Conservation (phyloP, 2,113 vertebrate genomes). For the Scomber colias region DNA sequence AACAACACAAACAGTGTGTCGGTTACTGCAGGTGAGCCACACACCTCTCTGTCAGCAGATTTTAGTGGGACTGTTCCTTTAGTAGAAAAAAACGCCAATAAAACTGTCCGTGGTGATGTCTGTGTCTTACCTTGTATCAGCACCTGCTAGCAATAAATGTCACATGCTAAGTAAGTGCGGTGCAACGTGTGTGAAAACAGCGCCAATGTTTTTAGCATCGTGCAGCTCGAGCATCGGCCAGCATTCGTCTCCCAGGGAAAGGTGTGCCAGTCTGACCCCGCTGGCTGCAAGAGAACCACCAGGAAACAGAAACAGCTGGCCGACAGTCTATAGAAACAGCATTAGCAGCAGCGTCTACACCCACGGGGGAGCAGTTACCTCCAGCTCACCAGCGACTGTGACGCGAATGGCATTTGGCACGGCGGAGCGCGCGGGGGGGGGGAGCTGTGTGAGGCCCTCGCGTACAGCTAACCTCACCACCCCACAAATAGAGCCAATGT, state of each 20-base stretch:
- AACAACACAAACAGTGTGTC: neutral
- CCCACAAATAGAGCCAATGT: conserved; percentile 69
- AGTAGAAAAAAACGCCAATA: neutral
- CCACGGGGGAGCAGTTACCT: conserved; percentile 49
- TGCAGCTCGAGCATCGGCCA: neutral
- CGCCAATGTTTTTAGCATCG: no score
- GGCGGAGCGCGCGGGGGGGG: neutral
- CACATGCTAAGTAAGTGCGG: neutral
- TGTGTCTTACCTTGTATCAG: neutral
- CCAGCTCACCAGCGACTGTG: conserved; percentile 41
- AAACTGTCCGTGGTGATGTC: neutral
- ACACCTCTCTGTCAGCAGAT: neutral
- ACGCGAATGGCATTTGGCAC: conserved; percentile 65
- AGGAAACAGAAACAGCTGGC: conserved; percentile 26
- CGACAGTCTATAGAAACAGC: conserved; percentile 31
- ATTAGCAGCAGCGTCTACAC: conserved; percentile 25
- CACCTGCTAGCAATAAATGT: neutral
- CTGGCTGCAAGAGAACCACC: neutral
- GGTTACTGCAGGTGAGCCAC: neutral
- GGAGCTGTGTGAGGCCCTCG: conserved; percentile 37
- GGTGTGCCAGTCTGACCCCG: neutral
- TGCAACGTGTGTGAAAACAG: neutral
- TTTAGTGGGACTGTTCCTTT: neutral
- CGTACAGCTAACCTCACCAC: conserved; percentile 60
- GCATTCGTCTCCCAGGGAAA: neutral